Percentiles rank a stretch among this genome's conserved stretches.
Conservation (phyloP, 1,140 invertebrate species). For the Micrasema longulum region DNA sequence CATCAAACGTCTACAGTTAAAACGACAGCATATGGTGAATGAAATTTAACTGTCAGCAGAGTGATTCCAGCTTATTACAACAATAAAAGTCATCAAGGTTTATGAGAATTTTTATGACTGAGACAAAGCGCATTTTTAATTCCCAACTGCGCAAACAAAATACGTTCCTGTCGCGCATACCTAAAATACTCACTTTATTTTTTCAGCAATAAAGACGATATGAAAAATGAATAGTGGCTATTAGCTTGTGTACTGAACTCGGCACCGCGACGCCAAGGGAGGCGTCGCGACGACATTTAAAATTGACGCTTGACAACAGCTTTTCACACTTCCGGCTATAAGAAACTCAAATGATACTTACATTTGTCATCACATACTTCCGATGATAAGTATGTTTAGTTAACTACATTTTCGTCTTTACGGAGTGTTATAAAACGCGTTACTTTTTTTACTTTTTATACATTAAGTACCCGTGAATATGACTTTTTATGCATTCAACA, state of each 20-base stretch:
- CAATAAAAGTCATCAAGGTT: background rate
- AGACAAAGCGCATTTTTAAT: slow-evolving; percentile 31
- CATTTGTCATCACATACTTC: slow-evolving; percentile 42
- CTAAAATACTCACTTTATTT: slow-evolving; percentile 24
- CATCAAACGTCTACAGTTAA: no score
- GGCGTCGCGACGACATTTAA: slow-evolving; percentile 27
- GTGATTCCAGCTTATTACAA: slow-evolving; percentile 23
- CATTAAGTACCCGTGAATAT: background rate
- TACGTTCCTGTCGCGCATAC: background rate
- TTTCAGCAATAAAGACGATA: slow-evolving; percentile 49
- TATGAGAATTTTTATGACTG: slow-evolving; percentile 24
- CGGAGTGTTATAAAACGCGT: background rate
- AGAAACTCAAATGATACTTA: slow-evolving; percentile 29
- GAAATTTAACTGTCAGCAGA: slow-evolving; percentile 16
- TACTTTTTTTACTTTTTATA: background rate
- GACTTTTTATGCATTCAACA: background rate
- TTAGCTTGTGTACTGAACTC: slow-evolving; percentile 31
- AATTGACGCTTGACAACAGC: slow-evolving; percentile 38
- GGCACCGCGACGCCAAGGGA: slow-evolving; percentile 13
- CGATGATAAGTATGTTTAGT: slow-evolving; percentile 31
- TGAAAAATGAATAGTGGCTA: slow-evolving; percentile 51
- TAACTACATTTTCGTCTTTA: slow-evolving; percentile 9
- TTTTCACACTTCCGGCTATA: slow-evolving; percentile 37
- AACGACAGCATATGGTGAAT: background rate
- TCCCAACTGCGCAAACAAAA: slow-evolving; percentile 36